A percentile compares a stretch with the other conserved stretches of the same genome.
Evolutionary conservation across 2,797 vertebrate species (phyloP).

Genomic region (Sparus aurata): DNA sequence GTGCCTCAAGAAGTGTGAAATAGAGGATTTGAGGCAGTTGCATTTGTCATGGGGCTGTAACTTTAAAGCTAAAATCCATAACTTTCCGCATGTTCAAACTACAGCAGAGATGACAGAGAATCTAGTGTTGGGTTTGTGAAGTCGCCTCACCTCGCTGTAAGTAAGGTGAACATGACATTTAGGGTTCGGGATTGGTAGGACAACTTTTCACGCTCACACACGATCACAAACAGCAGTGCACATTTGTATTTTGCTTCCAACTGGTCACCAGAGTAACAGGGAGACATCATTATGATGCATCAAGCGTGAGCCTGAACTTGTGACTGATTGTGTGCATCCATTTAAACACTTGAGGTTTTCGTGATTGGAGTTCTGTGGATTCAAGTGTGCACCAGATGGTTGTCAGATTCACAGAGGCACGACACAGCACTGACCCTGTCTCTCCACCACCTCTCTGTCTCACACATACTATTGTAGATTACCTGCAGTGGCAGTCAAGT

Average conservation of each 20-base stretch:
- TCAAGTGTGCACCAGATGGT: constrained; percentile 47
- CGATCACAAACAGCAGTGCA: neutral
- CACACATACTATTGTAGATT: constrained; percentile 35
- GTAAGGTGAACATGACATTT: constrained; percentile 17
- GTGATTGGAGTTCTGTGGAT: constrained; percentile 20
- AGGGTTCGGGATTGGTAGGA: neutral
- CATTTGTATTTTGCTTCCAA: neutral
- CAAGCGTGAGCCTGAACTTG: constrained; percentile 5
- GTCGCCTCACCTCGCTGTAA: constrained; percentile 33
- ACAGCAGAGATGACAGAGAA: constrained; percentile 45
- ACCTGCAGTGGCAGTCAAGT: constrained; percentile 36
- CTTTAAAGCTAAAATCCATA: constrained; percentile 71
- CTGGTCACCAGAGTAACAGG: neutral
- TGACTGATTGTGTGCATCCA: neutral
- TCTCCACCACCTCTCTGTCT: constrained; percentile 33
- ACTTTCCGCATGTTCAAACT: constrained; percentile 64
- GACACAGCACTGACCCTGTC: constrained; percentile 12
- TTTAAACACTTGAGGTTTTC: constrained; percentile 39
- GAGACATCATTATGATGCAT: neutral
- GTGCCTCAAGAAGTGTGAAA: constrained; percentile 72
- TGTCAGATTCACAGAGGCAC: constrained; percentile 38
- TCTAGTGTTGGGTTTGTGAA: constrained; percentile 45
- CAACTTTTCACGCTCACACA: neutral
- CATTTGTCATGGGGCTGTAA: constrained; percentile 75
- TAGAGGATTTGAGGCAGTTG: constrained; percentile 75